Conservation (phyloP, 2,888 invertebrate species). For the Leptothorax acervorum region DNA sequence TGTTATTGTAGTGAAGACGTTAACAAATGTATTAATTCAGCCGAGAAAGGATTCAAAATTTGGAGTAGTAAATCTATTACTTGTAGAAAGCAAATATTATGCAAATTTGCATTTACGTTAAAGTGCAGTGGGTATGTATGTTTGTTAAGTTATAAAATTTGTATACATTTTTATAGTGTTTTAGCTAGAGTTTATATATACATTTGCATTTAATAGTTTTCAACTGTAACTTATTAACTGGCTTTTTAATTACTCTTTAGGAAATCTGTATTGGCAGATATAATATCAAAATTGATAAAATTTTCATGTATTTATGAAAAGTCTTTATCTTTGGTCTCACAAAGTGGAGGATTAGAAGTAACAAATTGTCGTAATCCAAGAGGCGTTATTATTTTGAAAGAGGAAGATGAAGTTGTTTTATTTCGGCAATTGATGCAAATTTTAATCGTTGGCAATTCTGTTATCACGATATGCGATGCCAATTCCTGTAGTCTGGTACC, state of each 20-base stretch:
- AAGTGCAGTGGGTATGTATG: conserved; percentile 11
- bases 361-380: neutral
- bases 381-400: conserved; percentile 8
- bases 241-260: neutral
- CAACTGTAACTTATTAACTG: neutral
- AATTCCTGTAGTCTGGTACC: neutral
- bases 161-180: neutral
- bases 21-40: conserved; percentile 9
- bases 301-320: neutral
- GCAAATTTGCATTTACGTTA: neutral
- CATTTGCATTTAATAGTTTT: neutral
- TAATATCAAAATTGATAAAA: neutral
- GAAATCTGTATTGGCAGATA: neutral
- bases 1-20: conserved; percentile 4
- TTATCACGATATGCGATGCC: conserved; percentile 14
- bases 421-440: neutral
- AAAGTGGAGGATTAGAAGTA: neutral
- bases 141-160: neutral
- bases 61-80: conserved; percentile 3
- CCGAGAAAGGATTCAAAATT: conserved; percentile 20
- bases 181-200: too few relatives aligned
- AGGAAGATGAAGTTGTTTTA: neutral
- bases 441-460: conserved; percentile 36
- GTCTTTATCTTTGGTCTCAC: neutral
- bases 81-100: conserved; percentile 8